These are phyloP conservation scores for Melanostoma scalare DNA, from an alignment of 2,888 invertebrate genomes.

Conservation along the genomic window DNA sequence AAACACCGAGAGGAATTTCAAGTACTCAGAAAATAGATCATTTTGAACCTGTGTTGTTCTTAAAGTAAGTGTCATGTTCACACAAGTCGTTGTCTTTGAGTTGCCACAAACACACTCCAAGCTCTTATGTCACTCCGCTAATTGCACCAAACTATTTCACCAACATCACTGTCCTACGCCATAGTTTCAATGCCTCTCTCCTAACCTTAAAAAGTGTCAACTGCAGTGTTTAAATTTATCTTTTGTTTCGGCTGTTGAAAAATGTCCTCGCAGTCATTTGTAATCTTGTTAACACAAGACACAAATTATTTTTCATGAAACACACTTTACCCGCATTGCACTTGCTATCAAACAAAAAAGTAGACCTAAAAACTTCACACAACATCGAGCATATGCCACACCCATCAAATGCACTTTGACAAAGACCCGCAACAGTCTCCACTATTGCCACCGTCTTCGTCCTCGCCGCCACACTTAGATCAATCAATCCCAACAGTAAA, in stretches of 20 bases:
- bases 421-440: conserved; percentile 2
- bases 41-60: background rate
- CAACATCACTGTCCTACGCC: background rate
- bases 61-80: conserved; percentile 31
- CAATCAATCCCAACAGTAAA: conserved; percentile 51
- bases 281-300: conserved; percentile 66
- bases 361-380: conserved; percentile 36
- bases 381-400: conserved; percentile 43
- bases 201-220: conserved; percentile 65
- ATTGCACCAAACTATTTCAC: conserved; percentile 1
- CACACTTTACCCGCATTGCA: conserved; percentile 42
- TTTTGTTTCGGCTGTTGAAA: conserved; percentile 45
- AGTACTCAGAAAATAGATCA: conserved; percentile 4
- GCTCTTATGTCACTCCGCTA: conserved; percentile 8
- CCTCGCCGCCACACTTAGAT: conserved; percentile 42
- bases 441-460: conserved; percentile 16
- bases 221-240: conserved; percentile 55
- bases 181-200: conserved; percentile 14
- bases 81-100: conserved; percentile 20
- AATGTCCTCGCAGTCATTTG: conserved; percentile 66
- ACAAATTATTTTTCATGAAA: conserved; percentile 29
- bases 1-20: background rate
- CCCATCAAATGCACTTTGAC: conserved; percentile 61
- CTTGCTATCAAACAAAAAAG: conserved; percentile 49
- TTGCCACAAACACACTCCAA: conserved; percentile 19